Evolutionary conservation across 1,140 invertebrate species (phyloP), one percentile per base, ranked within the genome.

Genomic region (Chelonus insularis): DNA sequence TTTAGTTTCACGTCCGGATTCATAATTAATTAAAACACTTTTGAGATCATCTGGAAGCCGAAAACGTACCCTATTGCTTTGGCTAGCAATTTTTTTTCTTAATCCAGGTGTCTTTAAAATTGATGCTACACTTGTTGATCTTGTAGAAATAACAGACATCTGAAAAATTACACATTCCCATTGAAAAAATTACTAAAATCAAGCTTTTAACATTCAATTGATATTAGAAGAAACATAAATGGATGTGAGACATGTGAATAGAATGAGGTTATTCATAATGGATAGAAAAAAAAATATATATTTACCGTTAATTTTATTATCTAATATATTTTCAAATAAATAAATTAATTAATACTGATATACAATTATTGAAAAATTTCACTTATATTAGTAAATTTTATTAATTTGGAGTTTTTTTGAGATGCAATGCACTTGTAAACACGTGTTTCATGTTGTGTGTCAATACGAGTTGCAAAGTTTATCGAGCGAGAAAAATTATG

Each of bases 131-230:
- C 70, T 75, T 4, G 41, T 79, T 4, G 72, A 47, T 62, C 72
- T 69, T n/a, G 79, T 75, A 4, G 79, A 80, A 48, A 79, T 62
- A 11, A 81, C 66, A 36, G 79, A 81, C 79, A 81, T 81, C 78
- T 81, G 54, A 52, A 52, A 65, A 57, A 43, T 45, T 58, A 41
- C 20, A 57, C 39, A 54, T 29, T 29, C 7, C 7, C 36, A 37
- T 3, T 37, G 11, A 37, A 6, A 18, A 14, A 50, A 50, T n/a
- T n/a, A n/a, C n/a, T n/a, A n/a, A n/a, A n/a, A n/a, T n/a, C n/a
- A n/a, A n/a, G n/a, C n/a, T n/a, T n/a, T n/a, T n/a, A n/a, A n/a
- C n/a, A n/a, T n/a, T n/a, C n/a, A n/a, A n/a, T n/a, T n/a, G n/a
- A n/a, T n/a, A n/a, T n/a, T n/a, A n/a, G n/a, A n/a, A n/a, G n/a